These are phyloP conservation scores for Philopedon plagiatum DNA, from an alignment of 2,888 invertebrate genomes.

Conservation along the genomic window DNA sequence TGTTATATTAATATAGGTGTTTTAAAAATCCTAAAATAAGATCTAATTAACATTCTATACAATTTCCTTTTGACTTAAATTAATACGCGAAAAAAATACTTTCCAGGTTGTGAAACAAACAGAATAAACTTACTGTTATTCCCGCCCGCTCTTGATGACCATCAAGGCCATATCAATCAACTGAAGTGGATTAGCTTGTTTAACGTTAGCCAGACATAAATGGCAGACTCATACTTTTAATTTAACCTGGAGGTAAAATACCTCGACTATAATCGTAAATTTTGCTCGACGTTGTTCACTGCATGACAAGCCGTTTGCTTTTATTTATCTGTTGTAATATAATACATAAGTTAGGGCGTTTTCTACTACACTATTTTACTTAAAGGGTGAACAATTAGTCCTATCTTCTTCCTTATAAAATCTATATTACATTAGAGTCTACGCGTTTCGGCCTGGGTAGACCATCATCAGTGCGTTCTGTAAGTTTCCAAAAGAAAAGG, in stretches of 20 bases:
- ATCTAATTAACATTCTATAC: too few species aligned
- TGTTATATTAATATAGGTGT: too few species aligned
- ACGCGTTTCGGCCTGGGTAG: too few species aligned
- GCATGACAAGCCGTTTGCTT: conserved; percentile 3
- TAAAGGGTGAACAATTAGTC: too few species aligned
- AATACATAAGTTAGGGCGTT: too few species aligned
- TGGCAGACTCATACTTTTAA: conserved; percentile 59
- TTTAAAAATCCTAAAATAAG: too few species aligned
- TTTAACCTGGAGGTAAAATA: conserved; percentile 55
- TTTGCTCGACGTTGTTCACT: conserved; percentile 13
- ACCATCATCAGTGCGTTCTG: too few species aligned
- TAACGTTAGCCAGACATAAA: conserved; percentile 60
- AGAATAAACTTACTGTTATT: conserved; percentile 34
- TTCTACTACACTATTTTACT: too few species aligned
- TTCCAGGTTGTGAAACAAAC: conserved; percentile 40
- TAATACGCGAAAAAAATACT: not conserved
- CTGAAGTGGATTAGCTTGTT: conserved; percentile 66
- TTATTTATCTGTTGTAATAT: not conserved
- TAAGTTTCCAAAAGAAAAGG: too few species aligned
- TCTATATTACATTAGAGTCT: too few species aligned
- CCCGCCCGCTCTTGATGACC: conserved; percentile 58
- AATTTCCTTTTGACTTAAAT: too few species aligned
- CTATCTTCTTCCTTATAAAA: too few species aligned
- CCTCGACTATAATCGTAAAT: conserved; percentile 15
- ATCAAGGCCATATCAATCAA: conserved; percentile 66